Base-by-base conservation (phyloP, 30 jellyfish, hydroid and myxozoan genomes). In the Aurelia aurita region DNA sequence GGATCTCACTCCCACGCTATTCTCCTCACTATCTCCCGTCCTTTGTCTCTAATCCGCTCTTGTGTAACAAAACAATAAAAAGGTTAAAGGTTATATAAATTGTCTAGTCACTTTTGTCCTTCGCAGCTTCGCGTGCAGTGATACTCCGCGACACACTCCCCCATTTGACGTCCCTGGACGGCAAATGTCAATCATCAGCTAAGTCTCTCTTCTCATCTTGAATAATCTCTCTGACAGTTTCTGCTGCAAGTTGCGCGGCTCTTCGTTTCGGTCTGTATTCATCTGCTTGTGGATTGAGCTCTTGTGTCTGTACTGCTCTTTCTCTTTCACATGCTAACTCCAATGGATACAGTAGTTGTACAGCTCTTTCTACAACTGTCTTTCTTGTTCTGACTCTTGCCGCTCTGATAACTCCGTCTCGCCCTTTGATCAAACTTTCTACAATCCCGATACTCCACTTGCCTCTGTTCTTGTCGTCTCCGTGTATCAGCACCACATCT, bases 401-500 rank as follows among this genome's bases (percentile, higher is more conserved):
- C 29, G 77, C 91, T 81, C 91, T 27, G 19, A 31, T 27, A 26
- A 65, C 26, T 12, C 88, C 91, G 31, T 65, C 88, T 44, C 59
- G 47, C 29, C 89, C 88, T 15, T 15, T 16, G 34, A 11, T 22
- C 85, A 72, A 26, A 21, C 67, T 25, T 25, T 19, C 45, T 22
- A 81, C 89, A 25, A 81, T 65, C 26, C 91, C 91, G 27, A 47
- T 7, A 3, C 23, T 46, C 91, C 88, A 43, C 29, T 66, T 46
- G 31, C 61, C 91, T 81, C 91, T 66, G 78, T 81, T 81, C 57
- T 55, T 65, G n/a, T 63, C 80, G 60, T 80, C 91, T 80, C 91
- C 88, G 31, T 80, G 69, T 28, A 3, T 44, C 5, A 62, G 2
- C 32, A 66, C 91, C 16, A 79, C 90, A n/a, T 79, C 90, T 35